Base-by-base conservation (phyloP, 2,888 invertebrate species). In the Germaria angustata region DNA sequence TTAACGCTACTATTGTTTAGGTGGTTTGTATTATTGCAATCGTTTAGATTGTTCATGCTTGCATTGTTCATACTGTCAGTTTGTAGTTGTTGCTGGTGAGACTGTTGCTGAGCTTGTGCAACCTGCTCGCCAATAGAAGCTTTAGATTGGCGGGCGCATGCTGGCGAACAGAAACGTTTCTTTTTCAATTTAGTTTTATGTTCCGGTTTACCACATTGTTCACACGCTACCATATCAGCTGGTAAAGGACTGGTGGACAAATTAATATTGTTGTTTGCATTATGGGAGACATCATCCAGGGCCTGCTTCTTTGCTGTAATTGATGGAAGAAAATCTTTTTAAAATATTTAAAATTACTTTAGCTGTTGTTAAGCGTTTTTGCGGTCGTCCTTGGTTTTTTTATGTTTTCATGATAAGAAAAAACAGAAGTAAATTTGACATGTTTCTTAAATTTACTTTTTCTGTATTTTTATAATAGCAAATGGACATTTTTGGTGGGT, bases 101-200 rank as follows among this genome's bases (percentile, higher is more conserved):
- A 68, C 78, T 65, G 84, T 15, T 66, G 85, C 20, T 75, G 80
- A 11, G 75, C 34, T 24, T 85, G 84, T 8, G 59, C 4, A 15
- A 71, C 49, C 32, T 84, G 84, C n/a, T 82, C 83, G 22, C 84
- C 85, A n/a, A 86, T 78, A 1, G 87, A 85, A 1, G 93, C 94
- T 66, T 90, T 91, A 17, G 91, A 87, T 59, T 88, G 87, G 2
- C 90, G 88, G 2, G 95, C 94, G 91, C 96, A 96, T 17, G 93
- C 92, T 24, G 94, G 92, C 0, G 96, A 95, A 88, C 96, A 96
- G 88, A 95, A 96, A 53, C 95, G 92, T 88, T 95, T 95, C 86
- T 95, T 95, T 89, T 95, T 95, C 87, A 95, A 93, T 88, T 95
- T 94, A 2, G 93, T 90, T 77, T 93, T 92, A 57, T 93, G 91